phyloP scores from a whole-genome alignment of 2,113 vertebrate species.

The Lophotis ruficrista region DNA sequence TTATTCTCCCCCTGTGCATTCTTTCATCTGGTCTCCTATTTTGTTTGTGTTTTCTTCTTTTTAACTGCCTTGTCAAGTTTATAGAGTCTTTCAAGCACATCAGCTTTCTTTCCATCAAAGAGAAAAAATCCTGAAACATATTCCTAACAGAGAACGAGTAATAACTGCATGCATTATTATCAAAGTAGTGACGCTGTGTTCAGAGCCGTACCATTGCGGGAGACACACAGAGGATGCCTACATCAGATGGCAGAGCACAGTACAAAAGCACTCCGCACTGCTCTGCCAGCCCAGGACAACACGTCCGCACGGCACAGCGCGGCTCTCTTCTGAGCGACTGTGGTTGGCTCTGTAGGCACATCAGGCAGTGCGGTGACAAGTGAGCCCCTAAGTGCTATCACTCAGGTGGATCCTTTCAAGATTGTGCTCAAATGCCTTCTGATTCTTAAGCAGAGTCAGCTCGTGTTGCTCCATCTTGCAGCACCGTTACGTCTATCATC shows the following conservation, averaged over 20 bases:
- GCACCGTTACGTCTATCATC: accelerated
- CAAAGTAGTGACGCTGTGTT: neutral
- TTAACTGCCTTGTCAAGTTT: neutral
- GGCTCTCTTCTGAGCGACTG: neutral
- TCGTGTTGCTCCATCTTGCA: neutral
- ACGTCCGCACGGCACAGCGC: accelerated
- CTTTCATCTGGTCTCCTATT: slow-evolving; percentile 8
- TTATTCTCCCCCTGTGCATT: neutral
- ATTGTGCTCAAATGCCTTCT: neutral
- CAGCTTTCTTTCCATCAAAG: slow-evolving; percentile 5
- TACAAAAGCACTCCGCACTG: neutral
- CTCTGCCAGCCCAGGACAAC: neutral
- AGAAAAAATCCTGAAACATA: neutral
- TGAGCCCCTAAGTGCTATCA: neutral
- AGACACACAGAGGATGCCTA: neutral
- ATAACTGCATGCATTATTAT: neutral
- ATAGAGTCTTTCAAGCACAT: neutral
- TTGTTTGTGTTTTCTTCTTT: slow-evolving; percentile 19
- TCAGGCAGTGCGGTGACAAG: neutral
- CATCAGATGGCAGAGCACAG: neutral
- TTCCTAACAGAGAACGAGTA: neutral
- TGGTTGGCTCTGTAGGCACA: accelerated
- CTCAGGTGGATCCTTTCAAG: neutral
- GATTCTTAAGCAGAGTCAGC: neutral
- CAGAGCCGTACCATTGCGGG: accelerated